Evolutionary conservation across 64 coral and sea anemone species (phyloP).

Genomic region (Stylophora pistillata): DNA sequence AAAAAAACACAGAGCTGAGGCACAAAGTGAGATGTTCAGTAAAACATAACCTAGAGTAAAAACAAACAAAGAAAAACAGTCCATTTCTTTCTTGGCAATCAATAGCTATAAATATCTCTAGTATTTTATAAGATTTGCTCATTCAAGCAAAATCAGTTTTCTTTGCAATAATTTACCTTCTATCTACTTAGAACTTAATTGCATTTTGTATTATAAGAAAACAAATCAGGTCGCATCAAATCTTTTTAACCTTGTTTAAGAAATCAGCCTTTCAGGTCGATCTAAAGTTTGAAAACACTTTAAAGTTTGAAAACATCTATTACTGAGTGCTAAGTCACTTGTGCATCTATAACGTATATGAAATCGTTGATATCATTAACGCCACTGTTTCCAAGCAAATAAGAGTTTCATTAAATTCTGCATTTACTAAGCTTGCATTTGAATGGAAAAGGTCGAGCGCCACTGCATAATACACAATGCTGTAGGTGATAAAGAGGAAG

Average conservation of each 20-base stretch:
- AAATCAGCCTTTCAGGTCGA: not conserved
- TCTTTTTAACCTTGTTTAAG: not conserved
- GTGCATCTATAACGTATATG: too few species aligned
- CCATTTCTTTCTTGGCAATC: not conserved
- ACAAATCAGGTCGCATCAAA: slow-evolving; percentile 10
- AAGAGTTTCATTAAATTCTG: slow-evolving; percentile 3
- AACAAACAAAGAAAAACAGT: slow-evolving; percentile 23
- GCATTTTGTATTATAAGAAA: not conserved
- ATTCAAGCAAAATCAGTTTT: slow-evolving; percentile 3
- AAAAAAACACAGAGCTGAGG: too few species aligned
- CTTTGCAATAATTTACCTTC: not conserved
- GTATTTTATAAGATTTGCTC: slow-evolving; percentile 4
- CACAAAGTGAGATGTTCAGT: too few species aligned
- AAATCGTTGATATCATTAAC: slow-evolving; percentile 19
- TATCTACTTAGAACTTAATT: slow-evolving; percentile 13
- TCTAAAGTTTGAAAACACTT: slow-evolving; percentile 1
- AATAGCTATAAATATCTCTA: slow-evolving; percentile 18
- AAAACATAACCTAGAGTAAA: not conserved
- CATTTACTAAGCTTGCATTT: not conserved
- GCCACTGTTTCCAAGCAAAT: not conserved
- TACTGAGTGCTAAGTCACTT: too few species aligned
- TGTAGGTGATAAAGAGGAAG: slow-evolving; percentile 4
- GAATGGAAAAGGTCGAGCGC: slow-evolving; percentile 1
- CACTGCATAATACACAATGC: slow-evolving; percentile 47
- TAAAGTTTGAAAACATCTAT: not conserved